These are phyloP conservation scores for Nemopilema nomurai DNA, from an alignment of 30 jellyfish, hydroid and myxozoan species.

Conservation along the genomic window DNA sequence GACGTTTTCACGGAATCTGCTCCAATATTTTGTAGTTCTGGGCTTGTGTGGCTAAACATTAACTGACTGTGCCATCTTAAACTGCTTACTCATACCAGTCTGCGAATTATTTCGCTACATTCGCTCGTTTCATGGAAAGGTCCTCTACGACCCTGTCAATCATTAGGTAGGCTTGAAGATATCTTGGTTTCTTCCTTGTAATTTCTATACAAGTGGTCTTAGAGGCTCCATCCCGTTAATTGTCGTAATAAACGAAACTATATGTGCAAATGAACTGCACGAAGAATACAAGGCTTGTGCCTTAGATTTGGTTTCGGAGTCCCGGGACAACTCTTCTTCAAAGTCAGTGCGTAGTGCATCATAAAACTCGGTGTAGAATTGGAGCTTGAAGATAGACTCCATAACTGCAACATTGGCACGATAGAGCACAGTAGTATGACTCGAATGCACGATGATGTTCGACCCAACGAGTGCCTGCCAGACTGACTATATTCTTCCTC, in stretches of 20 bases:
- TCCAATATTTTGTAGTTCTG: conserved; percentile 37
- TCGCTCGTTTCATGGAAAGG: conserved; percentile 33
- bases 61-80: conserved; percentile 41
- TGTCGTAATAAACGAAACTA: conserved; percentile 43
- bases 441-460: no score
- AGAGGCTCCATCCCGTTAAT: conserved; percentile 48
- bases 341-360: conserved; percentile 16
- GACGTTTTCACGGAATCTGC: conserved; percentile 41
- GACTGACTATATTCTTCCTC: no score
- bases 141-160: conserved; percentile 29
- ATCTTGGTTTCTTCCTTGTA: conserved; percentile 55
- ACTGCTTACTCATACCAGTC: conserved; percentile 54
- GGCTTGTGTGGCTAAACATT: conserved; percentile 25
- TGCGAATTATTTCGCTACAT: conserved; percentile 24
- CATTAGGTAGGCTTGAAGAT: conserved; percentile 60
- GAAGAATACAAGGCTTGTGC: conserved; percentile 40
- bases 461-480: no score
- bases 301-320: conserved; percentile 52
- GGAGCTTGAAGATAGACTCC: no score
- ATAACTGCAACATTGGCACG: no score
- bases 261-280: conserved; percentile 39
- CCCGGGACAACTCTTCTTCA: conserved; percentile 42
- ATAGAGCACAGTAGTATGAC: no score
- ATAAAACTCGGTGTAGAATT: no score
- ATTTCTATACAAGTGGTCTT: conserved; percentile 45